Evolutionary conservation across 2,888 invertebrate species (phyloP), one percentile per base, ranked within the genome.

Genomic region (Nipponacmea schrenckii): DNA sequence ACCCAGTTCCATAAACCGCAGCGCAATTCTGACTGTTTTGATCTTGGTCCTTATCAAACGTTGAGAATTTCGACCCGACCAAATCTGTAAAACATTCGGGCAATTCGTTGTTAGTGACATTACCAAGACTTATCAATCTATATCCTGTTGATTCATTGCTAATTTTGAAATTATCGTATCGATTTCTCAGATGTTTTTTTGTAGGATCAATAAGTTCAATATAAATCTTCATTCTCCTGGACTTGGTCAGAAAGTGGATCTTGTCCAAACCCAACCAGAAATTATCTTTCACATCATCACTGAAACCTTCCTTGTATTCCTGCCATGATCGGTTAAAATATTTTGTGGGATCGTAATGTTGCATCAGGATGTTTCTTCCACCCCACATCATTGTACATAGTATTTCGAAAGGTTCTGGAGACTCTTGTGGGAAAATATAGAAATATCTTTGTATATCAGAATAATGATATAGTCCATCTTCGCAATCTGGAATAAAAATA

Each of bases 1-100:
- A 56, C 4, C 20, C 20, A 12, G 56, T 20, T 14, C 24, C 20
- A 24, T 56, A 56, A 56, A 24, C 56, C 4, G 24, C 24, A 14
- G 20, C n/a, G 15, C 56, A 20, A 20, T 24, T n/a, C 12, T n/a
- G 8, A 20, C 24, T 56, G 56, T 20, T 56, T 8, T 56, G n/a
- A 56, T 56, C 56, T 20, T 56, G n/a, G 24, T 56, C 56, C 10
- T 56, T 56, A 24, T 56, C 56, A 56, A 56, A 56, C 56, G 56
- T 56, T 24, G 56, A 56, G 24, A 56, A 56, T 56, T n/a, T 24
- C 12, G 20, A n/a, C 8, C 56, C 56, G 12, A 24, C 24, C 20
- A 4, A 10, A 20, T 56, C 10, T 20, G 20, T 0, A 12, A 56
- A 56, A 56, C 56, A 56, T 56, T n/a, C 10, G 20, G 56, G 15